Evolutionary conservation across 30 jellyfish, hydroid and myxozoan genomes (phyloP), one percentile per base, ranked within the genome.

Genomic region (Clytia hemisphaerica): DNA sequence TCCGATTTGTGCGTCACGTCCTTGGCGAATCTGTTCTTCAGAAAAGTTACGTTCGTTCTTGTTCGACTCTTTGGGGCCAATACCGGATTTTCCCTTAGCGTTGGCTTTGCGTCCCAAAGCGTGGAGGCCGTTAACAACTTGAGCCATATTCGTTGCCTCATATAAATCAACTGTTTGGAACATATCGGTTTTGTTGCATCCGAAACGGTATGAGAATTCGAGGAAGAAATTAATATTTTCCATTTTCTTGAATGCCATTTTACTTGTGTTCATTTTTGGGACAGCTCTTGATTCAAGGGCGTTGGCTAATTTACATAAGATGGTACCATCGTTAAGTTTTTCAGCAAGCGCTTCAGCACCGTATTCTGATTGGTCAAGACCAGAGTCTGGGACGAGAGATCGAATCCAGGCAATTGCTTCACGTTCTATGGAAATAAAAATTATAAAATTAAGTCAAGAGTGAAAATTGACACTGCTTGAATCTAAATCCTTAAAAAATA

Each of bases 61-160:
- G 10, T 61, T 51, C 10, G 99, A 63, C 57, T 93, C 99, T 61
- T 76, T 93, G 12, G 95, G 95, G 15, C 99, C 99, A 45, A 93
- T 63, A 6, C 96, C 95, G n/a, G 69, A 48, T 18, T 6, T 29
- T 12, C 92, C 93, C 9, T 31, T 40, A 7, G 83, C 2, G 2
- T 58, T 67, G 2, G 95, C 95, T 65, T 72, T 84, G 59, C 99
- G 42, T 1, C 94, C 97, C 28, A 93, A 78, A 18, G 99, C 99
- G 22, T 76, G 75, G 26, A 93, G 40, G 2, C 92, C 87, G 58
- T 42, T 44, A 26, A 93, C 54, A 53, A 93, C 99, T 48, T 74
- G 92, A 16, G 93, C 92, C 77, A 93, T 73, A 40, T 69, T 69
- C 45, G 81, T 53, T 22, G 77, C 81, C 49, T 69, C 81, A 45